A percentile compares a stretch with the other conserved stretches of the same genome.
Conservation (phyloP, 2,797 vertebrate genomes). For the Austrolebias charrua region DNA sequence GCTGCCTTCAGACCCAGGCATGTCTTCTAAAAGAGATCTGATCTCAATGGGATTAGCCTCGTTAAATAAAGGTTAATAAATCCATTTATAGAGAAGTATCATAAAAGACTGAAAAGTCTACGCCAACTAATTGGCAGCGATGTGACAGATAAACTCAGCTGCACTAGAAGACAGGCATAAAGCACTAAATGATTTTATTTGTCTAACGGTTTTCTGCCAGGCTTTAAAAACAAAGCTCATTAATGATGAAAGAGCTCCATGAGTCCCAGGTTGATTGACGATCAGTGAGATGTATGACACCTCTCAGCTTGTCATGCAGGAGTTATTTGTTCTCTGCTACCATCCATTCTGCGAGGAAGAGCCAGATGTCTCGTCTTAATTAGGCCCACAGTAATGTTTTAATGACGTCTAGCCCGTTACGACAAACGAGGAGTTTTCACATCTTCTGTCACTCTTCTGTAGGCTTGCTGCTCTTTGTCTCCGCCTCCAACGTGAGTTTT, state of each 20-base stretch:
- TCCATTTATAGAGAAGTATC: constrained; percentile 41
- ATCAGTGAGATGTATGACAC: constrained; percentile 85
- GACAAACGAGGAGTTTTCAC: constrained; percentile 70
- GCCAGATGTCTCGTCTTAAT: constrained; percentile 87
- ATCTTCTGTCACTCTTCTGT: constrained; percentile 74
- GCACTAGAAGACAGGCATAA: constrained; percentile 58
- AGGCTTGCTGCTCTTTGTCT: constrained; percentile 71
- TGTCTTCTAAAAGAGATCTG: no score
- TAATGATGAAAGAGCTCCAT: constrained; percentile 79
- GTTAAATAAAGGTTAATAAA: background rate
- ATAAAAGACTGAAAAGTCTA: constrained; percentile 69
- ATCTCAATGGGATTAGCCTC: no score
- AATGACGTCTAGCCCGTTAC: constrained; percentile 84
- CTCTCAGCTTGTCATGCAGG: constrained; percentile 82
- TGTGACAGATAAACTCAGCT: constrained; percentile 66
- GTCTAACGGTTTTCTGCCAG: constrained; percentile 69
- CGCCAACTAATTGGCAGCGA: constrained; percentile 72
- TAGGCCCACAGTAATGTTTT: constrained; percentile 84
- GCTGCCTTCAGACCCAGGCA: no score
- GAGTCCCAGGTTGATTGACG: constrained; percentile 82
- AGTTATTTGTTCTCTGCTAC: constrained; percentile 82
- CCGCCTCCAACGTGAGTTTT: constrained; percentile 51
- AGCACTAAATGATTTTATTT: constrained; percentile 25
- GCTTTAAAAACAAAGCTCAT: constrained; percentile 76
- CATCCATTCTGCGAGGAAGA: constrained; percentile 80